A percentile compares a stretch with the other conserved stretches of the same genome.
phyloP scores from a whole-genome alignment of 2,113 vertebrate species.

The Corythornis vintsioides region DNA sequence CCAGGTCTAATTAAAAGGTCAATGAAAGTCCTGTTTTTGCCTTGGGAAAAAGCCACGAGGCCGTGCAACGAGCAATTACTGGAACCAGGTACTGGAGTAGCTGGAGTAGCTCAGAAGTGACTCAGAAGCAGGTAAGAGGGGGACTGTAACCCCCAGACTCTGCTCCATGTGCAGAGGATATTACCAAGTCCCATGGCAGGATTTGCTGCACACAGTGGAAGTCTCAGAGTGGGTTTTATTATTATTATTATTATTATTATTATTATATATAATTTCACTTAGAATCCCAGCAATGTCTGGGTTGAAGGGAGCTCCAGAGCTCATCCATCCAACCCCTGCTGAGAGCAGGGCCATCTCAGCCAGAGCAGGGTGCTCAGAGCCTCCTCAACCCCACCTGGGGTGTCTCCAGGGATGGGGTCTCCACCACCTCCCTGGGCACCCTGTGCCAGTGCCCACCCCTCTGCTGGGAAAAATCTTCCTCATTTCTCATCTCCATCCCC shows the following conservation, averaged over 20 bases:
- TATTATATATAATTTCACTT: neutral
- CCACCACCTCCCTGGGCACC: too few species aligned
- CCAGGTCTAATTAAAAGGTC: constrained; percentile 49
- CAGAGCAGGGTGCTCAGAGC: too few species aligned
- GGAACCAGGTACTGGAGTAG: neutral
- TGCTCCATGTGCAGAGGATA: neutral
- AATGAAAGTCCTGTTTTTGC: constrained; percentile 43
- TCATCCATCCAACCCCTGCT: too few species aligned
- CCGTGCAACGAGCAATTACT: neutral
- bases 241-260: neutral
- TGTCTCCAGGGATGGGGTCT: too few species aligned
- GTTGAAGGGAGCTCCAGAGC: too few species aligned
- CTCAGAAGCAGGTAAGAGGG: neutral
- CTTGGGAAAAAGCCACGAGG: neutral
- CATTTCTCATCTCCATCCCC: too few species aligned
- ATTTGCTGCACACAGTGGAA: neutral
- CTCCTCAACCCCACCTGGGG: too few species aligned
- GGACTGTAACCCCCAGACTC: neutral
- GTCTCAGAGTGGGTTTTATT: neutral
- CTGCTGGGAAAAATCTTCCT: too few species aligned
- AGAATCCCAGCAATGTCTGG: too few species aligned
- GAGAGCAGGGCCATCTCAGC: too few species aligned
- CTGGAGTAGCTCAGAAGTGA: neutral
- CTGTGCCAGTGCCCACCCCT: too few species aligned
- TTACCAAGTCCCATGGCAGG: neutral